Base-by-base conservation (phyloP, 37 sponge, comb jelly and placozoan genomes). In the Bolinopsis microptera region DNA sequence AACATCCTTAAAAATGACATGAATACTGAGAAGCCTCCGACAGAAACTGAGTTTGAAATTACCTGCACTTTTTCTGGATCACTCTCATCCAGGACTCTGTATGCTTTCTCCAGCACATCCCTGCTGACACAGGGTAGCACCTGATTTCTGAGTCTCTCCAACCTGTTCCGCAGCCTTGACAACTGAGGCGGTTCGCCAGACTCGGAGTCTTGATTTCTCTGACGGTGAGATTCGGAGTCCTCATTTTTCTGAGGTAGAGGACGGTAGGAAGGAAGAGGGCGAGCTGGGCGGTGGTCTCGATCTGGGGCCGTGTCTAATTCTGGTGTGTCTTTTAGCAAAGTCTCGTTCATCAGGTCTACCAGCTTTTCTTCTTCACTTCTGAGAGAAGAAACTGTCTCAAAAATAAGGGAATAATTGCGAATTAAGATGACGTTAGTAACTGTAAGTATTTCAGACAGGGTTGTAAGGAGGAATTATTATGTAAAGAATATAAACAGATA, bases 1-100 rank as follows among this genome's bases (percentile, higher is more conserved):
- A n/a, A n/a, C n/a, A n/a, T n/a, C n/a, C n/a, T n/a, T n/a, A n/a
- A n/a, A n/a, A n/a, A n/a, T n/a, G n/a, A n/a, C n/a, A n/a, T n/a
- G n/a, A n/a, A n/a, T n/a, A n/a, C n/a, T n/a, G n/a, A n/a, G n/a
- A n/a, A n/a, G n/a, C n/a, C n/a, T n/a, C n/a, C n/a, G n/a, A n/a
- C n/a, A n/a, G n/a, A n/a, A n/a, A n/a, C n/a, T n/a, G n/a, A n/a
- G n/a, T n/a, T n/a, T 72, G 9, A 80, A 80, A 3, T 39, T 30
- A 86, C 90, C 90, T 86, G 90, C 26, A 86, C 90, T 86, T 86
- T 86, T 0, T 86, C 90, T 1, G 90, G 90, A 40, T 86, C 90
- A 39, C 90, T 86, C 61, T 86, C 90, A 40, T 86, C 90, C 30
- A 86, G 61, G 30, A 86, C 90, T 24, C 90, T 38, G 61, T 86